Base-by-base conservation (phyloP, 1,140 invertebrate species). In the Cyphomyrmex costatus region DNA sequence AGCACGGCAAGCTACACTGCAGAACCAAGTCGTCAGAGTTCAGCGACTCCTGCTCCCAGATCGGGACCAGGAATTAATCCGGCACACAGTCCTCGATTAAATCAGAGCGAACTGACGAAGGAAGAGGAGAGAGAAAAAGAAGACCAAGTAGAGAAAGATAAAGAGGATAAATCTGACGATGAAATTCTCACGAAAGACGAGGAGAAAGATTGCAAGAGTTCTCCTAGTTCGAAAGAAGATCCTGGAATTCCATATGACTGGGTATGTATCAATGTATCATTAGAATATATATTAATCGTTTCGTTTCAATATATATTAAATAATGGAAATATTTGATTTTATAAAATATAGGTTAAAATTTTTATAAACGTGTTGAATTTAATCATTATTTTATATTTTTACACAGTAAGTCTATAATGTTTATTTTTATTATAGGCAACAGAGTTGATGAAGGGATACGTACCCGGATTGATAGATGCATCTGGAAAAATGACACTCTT, bases 401-500 rank as follows among this genome's bases (percentile, higher is more conserved):
- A 56, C 7, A 16, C 7, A 16, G 14, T 49, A 56, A 53, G 27
- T 60, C 6, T 86, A 36, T 74, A 77, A 79, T 79, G 21, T 21
- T 88, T 65, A 71, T 53, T 76, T 86, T 85, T 46, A 27, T 91
- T 95, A 53, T 91, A 97, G 97, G 98, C 98, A 0, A 96, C 97
- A 5, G 97, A 98, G 78, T 93, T 99, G 21, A 96, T 99, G 93
- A 98, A 98, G 94, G 97, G 97, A 87, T 99, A 99, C 94, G 95
- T 97, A 76, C 97, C 98, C 10, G 98, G 98, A 42, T 95, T 97
- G n/a, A 97, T 99, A 86, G 98, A 99, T 92, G 98, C 99, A 92
- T 99, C 98, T 5, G 97, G 98, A 1, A 99, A 99, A 95, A 99
- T 99, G 97, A 97, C 98, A 85, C 96, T 99, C 33, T 97, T 99